A percentile compares a stretch with the other conserved stretches of the same genome.
Conservation (phyloP, 2,797 vertebrate genomes). For the Hirundo rustica region DNA sequence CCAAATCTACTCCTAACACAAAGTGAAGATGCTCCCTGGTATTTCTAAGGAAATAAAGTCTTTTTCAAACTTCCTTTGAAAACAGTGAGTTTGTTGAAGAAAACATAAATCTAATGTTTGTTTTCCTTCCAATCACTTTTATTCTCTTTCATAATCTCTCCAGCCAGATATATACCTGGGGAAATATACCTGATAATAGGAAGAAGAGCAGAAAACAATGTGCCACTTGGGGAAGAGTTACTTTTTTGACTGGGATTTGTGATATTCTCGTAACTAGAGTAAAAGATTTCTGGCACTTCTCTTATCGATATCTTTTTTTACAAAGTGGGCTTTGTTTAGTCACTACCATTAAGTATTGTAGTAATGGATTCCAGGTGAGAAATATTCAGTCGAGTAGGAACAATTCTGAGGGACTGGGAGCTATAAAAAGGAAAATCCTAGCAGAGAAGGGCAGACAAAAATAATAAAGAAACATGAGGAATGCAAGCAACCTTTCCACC, state of each 20-base stretch:
- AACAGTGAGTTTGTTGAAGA: fast-evolving
- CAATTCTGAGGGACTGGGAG: neutral
- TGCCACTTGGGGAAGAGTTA: neutral
- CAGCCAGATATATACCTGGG: neutral
- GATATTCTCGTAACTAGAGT: neutral
- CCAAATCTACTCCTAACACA: neutral
- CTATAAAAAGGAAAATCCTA: neutral
- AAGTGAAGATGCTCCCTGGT: neutral
- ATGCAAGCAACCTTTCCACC: neutral
- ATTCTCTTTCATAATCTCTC: neutral
- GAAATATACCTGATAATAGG: neutral
- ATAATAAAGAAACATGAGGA: neutral
- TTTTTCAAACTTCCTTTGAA: neutral
- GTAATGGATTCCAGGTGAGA: neutral
- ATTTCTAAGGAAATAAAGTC: neutral
- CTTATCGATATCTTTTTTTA: neutral
- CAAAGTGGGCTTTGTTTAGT: neutral
- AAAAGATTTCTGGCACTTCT: neutral
- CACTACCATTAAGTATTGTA: neutral
- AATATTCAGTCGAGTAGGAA: neutral
- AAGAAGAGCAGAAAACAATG: neutral
- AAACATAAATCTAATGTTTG: neutral
- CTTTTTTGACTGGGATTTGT: neutral
- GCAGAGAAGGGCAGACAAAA: neutral
- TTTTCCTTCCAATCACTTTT: neutral